Base-by-base conservation (phyloP, 2,888 invertebrate genomes). In the Girardia tigrina region DNA sequence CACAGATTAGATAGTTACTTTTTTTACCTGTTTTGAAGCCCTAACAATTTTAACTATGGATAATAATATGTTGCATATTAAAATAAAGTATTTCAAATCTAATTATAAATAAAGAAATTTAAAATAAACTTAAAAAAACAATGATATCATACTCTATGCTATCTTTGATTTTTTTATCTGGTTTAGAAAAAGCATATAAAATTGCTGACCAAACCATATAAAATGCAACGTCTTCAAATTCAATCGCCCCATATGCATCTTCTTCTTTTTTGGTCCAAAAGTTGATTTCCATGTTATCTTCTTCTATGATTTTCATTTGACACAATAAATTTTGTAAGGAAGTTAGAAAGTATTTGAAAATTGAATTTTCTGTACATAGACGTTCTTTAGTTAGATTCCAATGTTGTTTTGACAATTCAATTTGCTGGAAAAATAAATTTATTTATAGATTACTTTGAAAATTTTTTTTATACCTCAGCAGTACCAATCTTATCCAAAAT, bases 151-250 rank as follows among this genome's bases (percentile, higher is more conserved):
- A 56, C 56, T 56, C 56, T 6, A 56, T 12, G n/a, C 23, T 56
- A 6, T 4, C 23, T 56, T 56, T 56, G 2, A 56, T n/a, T 56
- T 56, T 56, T 6, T 56, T 56, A 16, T 56, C 56, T 56, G 56
- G 56, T 23, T 56, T 56, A 8, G 56, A 56, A 56, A 56, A 56
- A 6, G 56, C n/a, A 56, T 56, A 56, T 56, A 56, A 56, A 56
- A 56, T 56, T 56, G 56, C n/a, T 56, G 56, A 56, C 56, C 56
- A 56, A 56, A 56, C n/a, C 56, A 56, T 56, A 16, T 56, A 56
- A 56, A 56, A 56, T 12, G 56, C 56, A 56, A 23, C n/a, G 23
- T 56, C 56, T 6, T 56, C 56, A 56, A 20, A 56, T 12, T 56
- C 56, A 16, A 56, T 20, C n/a, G 23, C n/a, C 4, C 8, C 56